Evolutionary conservation across 30 jellyfish, hydroid and myxozoan species (phyloP), one percentile per base, ranked within the genome.

Genomic region (Aurelia sp.): DNA sequence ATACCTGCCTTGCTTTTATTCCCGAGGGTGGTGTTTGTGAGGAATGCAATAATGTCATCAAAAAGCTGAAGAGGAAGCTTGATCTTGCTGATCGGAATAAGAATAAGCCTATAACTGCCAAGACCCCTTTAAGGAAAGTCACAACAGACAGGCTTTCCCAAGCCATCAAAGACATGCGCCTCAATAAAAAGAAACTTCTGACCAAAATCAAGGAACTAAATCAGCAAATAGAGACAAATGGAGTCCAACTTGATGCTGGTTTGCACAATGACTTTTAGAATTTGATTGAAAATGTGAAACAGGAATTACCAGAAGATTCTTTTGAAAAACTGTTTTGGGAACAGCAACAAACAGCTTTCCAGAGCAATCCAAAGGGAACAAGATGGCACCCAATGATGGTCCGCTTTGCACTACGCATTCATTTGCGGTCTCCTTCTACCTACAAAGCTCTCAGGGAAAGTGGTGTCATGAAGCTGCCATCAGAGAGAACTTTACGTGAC

Each of bases 371-470:
- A 82, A 68, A 55, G 70, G 92, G 86, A 3, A 80, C 75, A 65
- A 66, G 90, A 27, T 80, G 90, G 90, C 90, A 82, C n/a, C 86
- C 92, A 20, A 82, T 82, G 92, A 61, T 82, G 17, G 68, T 82
- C 67, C 44, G 87, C 15, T 82, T 58, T 61, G 73, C 91, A 60
- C 59, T 84, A 15, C 74, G 82, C 22, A 13, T 84, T 5, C 91
- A 82, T 15, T 81, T 82, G 12, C 73, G 74, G 61, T 84, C 90
- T 15, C 72, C 82, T 2, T 82, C 86, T 2, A 81, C 89, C 11
- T 84, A 84, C 63, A 82, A 84, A 22, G 94, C 73, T 68, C 40
- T 84, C 33, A 64, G 89, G 18, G 20, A 72, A n/a, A 50, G 91
- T 11, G 65, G 74, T 30, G 55, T 85, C 31, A 82, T 85, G 8